Evolutionary conservation across 35 echinoderm and acorn worm genomes (phyloP), one percentile per base, ranked within the genome.

Genomic region (Apostichopus japonicus): DNA sequence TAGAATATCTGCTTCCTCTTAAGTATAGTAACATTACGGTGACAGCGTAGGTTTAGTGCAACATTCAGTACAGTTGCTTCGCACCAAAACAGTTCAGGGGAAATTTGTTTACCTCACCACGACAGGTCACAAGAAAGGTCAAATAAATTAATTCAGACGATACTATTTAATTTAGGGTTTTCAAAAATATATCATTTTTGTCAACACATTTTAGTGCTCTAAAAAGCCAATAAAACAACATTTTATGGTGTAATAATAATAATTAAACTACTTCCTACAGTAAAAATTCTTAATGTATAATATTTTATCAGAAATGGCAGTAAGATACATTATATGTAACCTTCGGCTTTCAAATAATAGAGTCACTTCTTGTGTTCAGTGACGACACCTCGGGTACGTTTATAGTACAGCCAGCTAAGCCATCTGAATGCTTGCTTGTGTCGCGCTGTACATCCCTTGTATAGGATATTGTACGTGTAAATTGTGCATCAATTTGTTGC

Each of bases 41-140:
- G 71, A 44, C 2, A 44, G 33, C 33, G 33, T 44, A 44, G 33
- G 33, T 44, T 0, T 19, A 7, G 71, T 75, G 5, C 6, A 75
- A 21, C 71, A 75, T 73, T 6, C 70, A 23, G 17, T 75, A 75
- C 71, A 75, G 71, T 75, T 75, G 17, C 21, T 73, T 73, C 2
- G 17, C n/a, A 24, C 55, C 81, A 84, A 84, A 84, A 84, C 81
- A 84, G 81, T 84, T 9, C 81, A 53, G 54, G 81, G 81, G 81
- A 84, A 84, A 84, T 84, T 84, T 84, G 81, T 84, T 84, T 84
- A 84, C 81, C 81, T 84, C 81, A 84, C 81, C 81, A 84, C 7
- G 54, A 0, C 81, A 84, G 81, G 81, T 84, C 81, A 84, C n/a
- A 84, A 21, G 8, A 59, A 84, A 84, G 81, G 81, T 84, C 56